Conservation (phyloP, 1,140 invertebrate species). For the Trypoxylus dichotomus region DNA sequence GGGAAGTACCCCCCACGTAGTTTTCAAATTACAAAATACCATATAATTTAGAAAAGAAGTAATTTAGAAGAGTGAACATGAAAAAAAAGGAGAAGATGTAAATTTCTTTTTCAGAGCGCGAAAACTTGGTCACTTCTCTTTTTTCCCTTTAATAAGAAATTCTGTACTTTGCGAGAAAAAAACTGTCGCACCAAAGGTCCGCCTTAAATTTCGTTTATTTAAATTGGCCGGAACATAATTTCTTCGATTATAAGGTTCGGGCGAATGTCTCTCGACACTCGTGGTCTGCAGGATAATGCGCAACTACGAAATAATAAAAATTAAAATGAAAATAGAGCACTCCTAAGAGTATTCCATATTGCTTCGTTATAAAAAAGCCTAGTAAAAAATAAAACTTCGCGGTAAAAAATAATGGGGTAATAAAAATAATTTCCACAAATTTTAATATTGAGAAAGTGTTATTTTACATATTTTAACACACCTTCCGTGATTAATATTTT, state of each 20-base stretch:
- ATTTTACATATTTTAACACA: too few relatives aligned
- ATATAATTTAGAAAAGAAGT: constrained; percentile 9
- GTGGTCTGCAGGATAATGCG: neutral
- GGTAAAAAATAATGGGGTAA: too few relatives aligned
- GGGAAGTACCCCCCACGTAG: neutral
- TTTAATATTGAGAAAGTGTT: too few relatives aligned
- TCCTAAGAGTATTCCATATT: neutral
- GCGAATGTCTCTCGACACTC: neutral
- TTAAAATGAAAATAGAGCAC: neutral
- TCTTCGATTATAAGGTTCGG: neutral
- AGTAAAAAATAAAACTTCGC: too few relatives aligned
- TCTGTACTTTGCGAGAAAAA: neutral
- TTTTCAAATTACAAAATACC: neutral
- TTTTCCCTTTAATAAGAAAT: constrained; percentile 6
- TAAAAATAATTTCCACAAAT: too few relatives aligned
- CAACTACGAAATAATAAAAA: neutral
- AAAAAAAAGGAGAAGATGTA: constrained; percentile 8
- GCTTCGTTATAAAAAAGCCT: too few relatives aligned
- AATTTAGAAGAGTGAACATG: neutral
- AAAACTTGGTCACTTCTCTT: neutral
- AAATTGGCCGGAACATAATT: constrained; percentile 9
- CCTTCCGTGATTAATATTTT: too few relatives aligned
- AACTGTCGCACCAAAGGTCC: neutral
- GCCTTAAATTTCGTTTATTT: constrained; percentile 8
- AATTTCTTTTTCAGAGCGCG: neutral